Evolutionary conservation across 23 tunicate species (phyloP).

Genomic region (Ascidia mentula): DNA sequence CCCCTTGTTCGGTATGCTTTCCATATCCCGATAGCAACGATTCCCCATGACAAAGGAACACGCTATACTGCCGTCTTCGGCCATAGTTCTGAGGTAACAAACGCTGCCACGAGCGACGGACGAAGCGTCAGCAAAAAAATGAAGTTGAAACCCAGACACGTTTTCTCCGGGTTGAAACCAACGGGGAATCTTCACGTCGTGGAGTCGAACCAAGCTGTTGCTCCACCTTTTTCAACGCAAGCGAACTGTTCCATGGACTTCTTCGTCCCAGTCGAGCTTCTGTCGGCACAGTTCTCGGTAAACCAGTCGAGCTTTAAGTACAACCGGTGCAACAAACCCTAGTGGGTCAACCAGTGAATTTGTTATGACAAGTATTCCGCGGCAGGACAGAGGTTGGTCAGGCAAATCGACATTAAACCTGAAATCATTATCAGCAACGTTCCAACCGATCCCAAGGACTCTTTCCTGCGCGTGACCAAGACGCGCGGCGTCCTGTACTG

Average conservation of each 20-base stretch:
- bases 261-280: not conserved
- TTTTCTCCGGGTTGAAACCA: too few species aligned
- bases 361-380: not conserved
- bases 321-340: not conserved
- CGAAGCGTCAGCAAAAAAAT: not conserved
- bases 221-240: not conserved
- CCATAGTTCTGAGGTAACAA: not conserved
- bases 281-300: not conserved
- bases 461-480: too few species aligned
- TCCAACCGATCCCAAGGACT: too few species aligned
- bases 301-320: not conserved
- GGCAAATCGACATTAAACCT: not conserved
- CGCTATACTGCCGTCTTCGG: not conserved
- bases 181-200: not conserved
- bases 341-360: not conserved
- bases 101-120: not conserved
- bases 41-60: conserved; percentile 14
- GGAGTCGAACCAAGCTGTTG: not conserved
- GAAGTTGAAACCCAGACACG: too few species aligned
- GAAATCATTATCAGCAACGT: not conserved
- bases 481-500: too few species aligned
- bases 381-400: too few species aligned
- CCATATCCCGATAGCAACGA: not conserved
- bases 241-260: not conserved
- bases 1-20: not conserved